Percentiles rank a stretch among this genome's conserved stretches.
Evolutionary conservation across 2,113 vertebrate species (phyloP).

Genomic region (Bubalus kerabau): DNA sequence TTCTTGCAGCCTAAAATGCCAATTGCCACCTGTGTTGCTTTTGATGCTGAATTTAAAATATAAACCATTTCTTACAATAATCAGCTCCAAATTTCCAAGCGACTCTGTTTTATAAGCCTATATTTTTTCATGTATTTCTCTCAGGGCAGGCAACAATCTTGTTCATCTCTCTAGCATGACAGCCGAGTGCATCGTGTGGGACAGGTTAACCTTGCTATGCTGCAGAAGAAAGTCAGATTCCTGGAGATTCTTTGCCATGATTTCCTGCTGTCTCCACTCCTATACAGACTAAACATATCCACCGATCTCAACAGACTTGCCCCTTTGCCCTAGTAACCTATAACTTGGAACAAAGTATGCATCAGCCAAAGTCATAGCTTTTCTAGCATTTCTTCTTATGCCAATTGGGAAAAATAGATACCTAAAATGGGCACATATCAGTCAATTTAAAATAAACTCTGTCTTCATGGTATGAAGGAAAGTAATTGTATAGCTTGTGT

Average conservation of each 20-base stretch:
- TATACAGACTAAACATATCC: neutral
- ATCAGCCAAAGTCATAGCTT: neutral
- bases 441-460: neutral
- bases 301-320: neutral
- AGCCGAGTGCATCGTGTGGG: neutral
- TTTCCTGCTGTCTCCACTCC: neutral
- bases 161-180: neutral
- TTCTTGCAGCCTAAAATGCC: constrained; percentile 29
- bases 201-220: neutral
- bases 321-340: neutral
- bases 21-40: neutral
- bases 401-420: neutral
- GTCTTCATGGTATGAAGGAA: neutral
- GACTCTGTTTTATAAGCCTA: neutral
- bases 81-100: neutral
- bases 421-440: neutral
- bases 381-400: neutral
- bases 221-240: neutral
- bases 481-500: neutral
- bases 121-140: neutral
- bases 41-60: neutral
- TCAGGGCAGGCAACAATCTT: neutral
- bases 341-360: neutral
- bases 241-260: neutral
- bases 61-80: neutral